Conservation (phyloP, 2,888 invertebrate genomes). For the Operophtera brumata region DNA sequence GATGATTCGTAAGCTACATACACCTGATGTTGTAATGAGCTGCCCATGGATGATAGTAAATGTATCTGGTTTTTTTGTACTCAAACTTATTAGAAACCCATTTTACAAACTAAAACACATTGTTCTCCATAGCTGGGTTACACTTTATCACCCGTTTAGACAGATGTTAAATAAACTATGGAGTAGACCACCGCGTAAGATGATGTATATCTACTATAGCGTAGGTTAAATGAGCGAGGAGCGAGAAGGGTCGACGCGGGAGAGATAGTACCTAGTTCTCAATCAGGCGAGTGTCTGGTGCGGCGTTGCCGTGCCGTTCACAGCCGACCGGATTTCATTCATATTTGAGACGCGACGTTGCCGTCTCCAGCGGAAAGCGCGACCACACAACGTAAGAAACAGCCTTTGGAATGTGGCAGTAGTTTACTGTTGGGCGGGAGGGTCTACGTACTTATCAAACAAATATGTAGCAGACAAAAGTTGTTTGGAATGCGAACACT, state of each 20-base stretch:
- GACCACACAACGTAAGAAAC: constrained; percentile 80
- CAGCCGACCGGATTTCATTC: constrained; percentile 79
- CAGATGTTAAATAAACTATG: constrained; percentile 25
- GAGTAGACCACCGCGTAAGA: constrained; percentile 48
- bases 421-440: constrained; percentile 73
- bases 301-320: constrained; percentile 75
- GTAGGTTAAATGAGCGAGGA: constrained; percentile 39
- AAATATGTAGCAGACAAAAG: constrained; percentile 65
- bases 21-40: too few species aligned
- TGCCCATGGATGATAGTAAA: background rate
- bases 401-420: constrained; percentile 78
- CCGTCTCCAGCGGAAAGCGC: constrained; percentile 79
- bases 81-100: background rate
- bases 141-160: constrained; percentile 28
- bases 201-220: constrained; percentile 28
- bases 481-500: constrained; percentile 69
- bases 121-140: background rate
- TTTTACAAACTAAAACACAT: background rate
- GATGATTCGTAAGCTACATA: too few species aligned
- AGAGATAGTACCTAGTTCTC: constrained; percentile 70
- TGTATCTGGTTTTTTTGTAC: background rate
- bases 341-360: constrained; percentile 79
- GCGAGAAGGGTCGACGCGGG: constrained; percentile 63
- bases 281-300: constrained; percentile 76
- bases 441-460: constrained; percentile 68